Base-by-base conservation (phyloP, 2,113 vertebrate genomes). In the Tamias sibiricus region DNA sequence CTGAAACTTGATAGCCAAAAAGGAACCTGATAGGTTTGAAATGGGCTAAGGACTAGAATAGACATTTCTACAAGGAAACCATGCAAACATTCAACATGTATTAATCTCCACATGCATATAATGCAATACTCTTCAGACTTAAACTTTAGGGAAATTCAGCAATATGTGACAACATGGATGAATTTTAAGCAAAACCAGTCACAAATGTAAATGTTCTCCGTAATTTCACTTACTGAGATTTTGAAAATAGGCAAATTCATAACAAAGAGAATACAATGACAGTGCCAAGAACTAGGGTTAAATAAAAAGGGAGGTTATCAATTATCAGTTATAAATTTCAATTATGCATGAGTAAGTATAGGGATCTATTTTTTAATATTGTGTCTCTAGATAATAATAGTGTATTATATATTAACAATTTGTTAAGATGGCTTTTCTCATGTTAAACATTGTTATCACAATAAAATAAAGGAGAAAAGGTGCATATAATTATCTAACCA, bases 271-370 rank as follows among this genome's bases (percentile, higher is more conserved):
- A 14, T 40, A 12, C 2, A 40, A n/a, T 22, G n/a, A 9, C 3
- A 4, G 0, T 71, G 0, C 10, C 4, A 35, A 57, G 4, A 4
- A 0, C 12, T 57, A 12, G 12, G 30, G 66, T 2, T 30, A 10
- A 40, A 30, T 57, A 17, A 5, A 91, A 44, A 42, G 3, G 13
- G 35, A 2, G 9, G 9, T 14, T 76, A 24, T 11, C 26, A 68
- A 14, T 47, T 76, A 69, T 8, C 3, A 16, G 8, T 1, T 32
- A 28, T 35, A 37, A 32, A 57, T 54, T 76, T 66, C n/a, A 22
- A 1, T 69, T 84, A 69, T 47, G 0, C 9, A 47, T 59, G 32
- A 16, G 12, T 20, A 64, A 64, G 11, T 64, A 13, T 37, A 47
- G 32, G 47, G 5, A 30, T 42, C 16, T 49, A 6, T 17, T n/a